Base-by-base conservation (phyloP, 2,113 vertebrate genomes). In the Manacus vitellinus region DNA sequence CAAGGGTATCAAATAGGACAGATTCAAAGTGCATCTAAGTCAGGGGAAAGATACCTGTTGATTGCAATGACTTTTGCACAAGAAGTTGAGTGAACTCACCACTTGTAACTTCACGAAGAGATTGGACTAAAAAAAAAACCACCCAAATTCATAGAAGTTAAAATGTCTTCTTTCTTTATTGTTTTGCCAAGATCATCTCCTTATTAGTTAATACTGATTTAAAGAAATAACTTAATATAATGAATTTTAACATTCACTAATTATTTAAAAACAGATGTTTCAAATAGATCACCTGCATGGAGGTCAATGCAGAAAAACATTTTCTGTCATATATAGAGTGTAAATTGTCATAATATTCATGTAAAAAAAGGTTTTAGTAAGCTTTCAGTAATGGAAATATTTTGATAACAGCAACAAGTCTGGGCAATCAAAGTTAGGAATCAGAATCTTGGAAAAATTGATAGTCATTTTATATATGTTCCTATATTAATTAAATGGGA, bases 161-260 rank as follows among this genome's bases (percentile, higher is more conserved):
- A 37, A 51, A 43, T 59, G 19, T 71, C 15, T 71, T 78, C 10
- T n/a, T 3, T 4, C 27, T 44, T 51, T 74, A 56, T 54, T 33
- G 30, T 74, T 67, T 44, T 4, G 0, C 7, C 0, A 0, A 23
- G 5, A 5, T 66, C 5, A 73, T 63, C 85, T 7, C 22, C 52
- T 70, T 62, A 56, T 55, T 56, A 80, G 13, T 62, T 62, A 76
- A 58, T 39, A 46, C 4, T 43, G 27, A 66, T 79, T 61, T 43
- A 31, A n/a, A 70, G 59, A 84, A 76, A 77, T 11, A 59, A 2
- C 27, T 41, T 43, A 46, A 35, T 31, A 10, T 33, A 63, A 43
- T 39, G 6, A 20, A 66, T 66, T 66, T 79, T 58, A 70, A 13
- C 2, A 12, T 52, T 61, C 10, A 37, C 12, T 30, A 68, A 70